These are phyloP conservation scores for Kryptopterus vitreolus DNA, from an alignment of 2,797 vertebrate genomes.

Conservation along the genomic window DNA sequence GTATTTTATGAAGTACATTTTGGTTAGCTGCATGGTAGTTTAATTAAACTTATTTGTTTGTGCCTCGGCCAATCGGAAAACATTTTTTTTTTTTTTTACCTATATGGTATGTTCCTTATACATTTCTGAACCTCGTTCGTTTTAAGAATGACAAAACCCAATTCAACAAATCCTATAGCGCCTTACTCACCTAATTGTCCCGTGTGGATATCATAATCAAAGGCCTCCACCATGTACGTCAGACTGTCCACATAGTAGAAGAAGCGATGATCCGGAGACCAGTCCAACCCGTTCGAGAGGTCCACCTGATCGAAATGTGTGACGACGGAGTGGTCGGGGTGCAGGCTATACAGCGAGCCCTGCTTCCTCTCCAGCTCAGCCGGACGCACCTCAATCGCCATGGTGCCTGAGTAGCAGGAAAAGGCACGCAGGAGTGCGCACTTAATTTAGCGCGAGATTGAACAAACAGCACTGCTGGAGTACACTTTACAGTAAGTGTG, in stretches of 20 bases:
- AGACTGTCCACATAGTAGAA: constrained; percentile 95
- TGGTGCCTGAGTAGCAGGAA: constrained; percentile 77
- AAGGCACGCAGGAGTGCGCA: background rate
- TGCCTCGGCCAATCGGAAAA: background rate
- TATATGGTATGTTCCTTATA: background rate
- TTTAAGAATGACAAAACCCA: background rate
- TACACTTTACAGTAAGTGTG: constrained; percentile 29
- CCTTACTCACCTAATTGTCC: constrained; percentile 78
- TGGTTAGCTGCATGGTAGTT: background rate
- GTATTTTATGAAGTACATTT: background rate
- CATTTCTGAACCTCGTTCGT: background rate
- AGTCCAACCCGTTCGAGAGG: constrained; percentile 93
- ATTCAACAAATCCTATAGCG: background rate
- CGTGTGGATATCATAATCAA: constrained; percentile 83
- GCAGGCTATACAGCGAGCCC: constrained; percentile 83
- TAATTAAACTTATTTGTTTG: background rate
- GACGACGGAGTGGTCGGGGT: constrained; percentile 76
- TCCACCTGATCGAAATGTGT: constrained; percentile 86
- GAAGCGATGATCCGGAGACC: constrained; percentile 85
- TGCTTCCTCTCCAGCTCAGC: constrained; percentile 76
- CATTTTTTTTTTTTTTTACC: background rate
- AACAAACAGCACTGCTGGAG: constrained; percentile 15
- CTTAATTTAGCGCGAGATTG: constrained; percentile 1
- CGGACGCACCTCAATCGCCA: constrained; percentile 78
- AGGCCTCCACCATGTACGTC: constrained; percentile 82